A percentile compares a stretch with the other conserved stretches of the same genome.
Conservation (phyloP, 2,113 vertebrate species). For the Pterocles burchelli region DNA sequence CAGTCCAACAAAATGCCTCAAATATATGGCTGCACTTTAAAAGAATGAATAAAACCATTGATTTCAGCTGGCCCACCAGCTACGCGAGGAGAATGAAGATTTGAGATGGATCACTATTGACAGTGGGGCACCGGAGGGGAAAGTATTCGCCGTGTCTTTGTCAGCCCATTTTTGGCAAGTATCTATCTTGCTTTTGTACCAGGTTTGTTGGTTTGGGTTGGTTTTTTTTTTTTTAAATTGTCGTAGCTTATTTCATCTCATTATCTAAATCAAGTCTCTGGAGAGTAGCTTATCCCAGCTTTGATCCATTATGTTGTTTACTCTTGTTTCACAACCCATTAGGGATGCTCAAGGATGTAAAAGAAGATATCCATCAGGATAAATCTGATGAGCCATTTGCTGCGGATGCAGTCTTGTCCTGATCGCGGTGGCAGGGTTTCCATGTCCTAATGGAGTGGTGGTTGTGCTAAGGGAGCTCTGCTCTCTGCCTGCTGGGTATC, state of each 20-base stretch:
- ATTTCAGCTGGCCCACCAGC: background rate
- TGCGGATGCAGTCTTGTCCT: background rate
- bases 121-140: background rate
- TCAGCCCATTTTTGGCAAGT: background rate
- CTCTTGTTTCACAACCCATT: constrained; percentile 37
- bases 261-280: background rate
- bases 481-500: background rate
- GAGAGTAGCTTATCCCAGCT: constrained; percentile 15
- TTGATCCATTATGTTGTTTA: constrained; percentile 20
- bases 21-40: rapidly evolving
- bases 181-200: background rate
- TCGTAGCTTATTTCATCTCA: background rate
- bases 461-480: background rate
- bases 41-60: background rate
- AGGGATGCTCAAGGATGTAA: background rate
- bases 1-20: too few species aligned
- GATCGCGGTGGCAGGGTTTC: background rate
- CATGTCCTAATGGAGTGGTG: background rate
- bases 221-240: background rate
- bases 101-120: background rate
- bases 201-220: background rate
- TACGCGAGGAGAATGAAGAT: background rate
- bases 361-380: constrained; percentile 11
- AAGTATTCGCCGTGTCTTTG: background rate
- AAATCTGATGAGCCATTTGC: background rate